Percentiles rank a stretch among this genome's conserved stretches.
Evolutionary conservation across 2,797 vertebrate species (phyloP).

Genomic region (Aldrovandia affinis): DNA sequence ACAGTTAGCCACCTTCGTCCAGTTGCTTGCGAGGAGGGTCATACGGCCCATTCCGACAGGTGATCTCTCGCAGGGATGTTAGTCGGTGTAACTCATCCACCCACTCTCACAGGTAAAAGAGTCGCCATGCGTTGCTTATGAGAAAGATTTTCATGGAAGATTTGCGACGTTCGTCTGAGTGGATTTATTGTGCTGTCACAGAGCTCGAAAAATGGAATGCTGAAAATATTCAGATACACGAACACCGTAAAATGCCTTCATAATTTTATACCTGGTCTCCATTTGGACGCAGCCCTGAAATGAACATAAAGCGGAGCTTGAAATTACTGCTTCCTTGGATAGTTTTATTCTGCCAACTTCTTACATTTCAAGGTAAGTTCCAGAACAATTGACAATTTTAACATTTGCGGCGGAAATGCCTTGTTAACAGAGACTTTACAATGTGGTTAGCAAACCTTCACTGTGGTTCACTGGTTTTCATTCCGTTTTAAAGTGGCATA

Average conservation of each 20-base stretch:
- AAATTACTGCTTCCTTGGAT: conserved; percentile 88
- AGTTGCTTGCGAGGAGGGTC: neutral
- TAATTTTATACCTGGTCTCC: conserved; percentile 71
- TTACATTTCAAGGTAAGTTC: conserved; percentile 87
- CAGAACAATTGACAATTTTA: neutral
- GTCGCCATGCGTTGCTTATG: conserved; percentile 74
- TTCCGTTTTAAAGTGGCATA: no score
- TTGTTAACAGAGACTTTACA: neutral
- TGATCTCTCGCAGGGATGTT: conserved; percentile 14
- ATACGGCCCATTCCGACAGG: neutral
- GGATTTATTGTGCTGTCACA: conserved; percentile 9
- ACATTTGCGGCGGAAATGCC: neutral
- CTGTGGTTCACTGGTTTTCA: no score
- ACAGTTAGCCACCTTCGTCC: neutral
- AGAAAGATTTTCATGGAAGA: conserved; percentile 51
- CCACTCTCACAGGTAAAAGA: conserved; percentile 55
- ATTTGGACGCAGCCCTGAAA: conserved; percentile 83
- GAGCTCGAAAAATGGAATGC: conserved; percentile 24
- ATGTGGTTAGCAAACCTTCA: neutral
- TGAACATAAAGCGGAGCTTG: conserved; percentile 89
- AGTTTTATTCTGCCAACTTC: conserved; percentile 84
- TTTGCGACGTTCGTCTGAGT: conserved; percentile 12
- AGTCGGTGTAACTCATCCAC: conserved; percentile 72
- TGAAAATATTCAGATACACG: conserved; percentile 18
- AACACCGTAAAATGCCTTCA: conserved; percentile 79